phyloP scores from a whole-genome alignment of 2,888 invertebrate species.

The Tachina lurida region DNA sequence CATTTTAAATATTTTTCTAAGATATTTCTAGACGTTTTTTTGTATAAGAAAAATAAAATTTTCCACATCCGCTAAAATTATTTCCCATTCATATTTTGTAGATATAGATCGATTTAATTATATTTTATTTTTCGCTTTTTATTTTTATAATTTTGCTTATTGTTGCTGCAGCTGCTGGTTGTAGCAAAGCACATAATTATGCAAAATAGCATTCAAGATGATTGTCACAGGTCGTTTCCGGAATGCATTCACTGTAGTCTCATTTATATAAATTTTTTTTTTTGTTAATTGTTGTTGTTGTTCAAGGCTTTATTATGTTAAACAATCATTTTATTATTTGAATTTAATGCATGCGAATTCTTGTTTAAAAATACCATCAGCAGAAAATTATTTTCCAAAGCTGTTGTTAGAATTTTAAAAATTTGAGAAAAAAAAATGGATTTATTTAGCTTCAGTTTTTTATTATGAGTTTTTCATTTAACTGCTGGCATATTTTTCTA shows the following conservation, averaged over 20 bases:
- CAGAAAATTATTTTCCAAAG: background rate
- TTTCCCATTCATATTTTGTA: background rate
- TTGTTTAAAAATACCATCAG: background rate
- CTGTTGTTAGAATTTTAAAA: background rate
- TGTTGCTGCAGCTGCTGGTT: slow-evolving; percentile 4
- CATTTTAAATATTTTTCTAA: too few relatives aligned
- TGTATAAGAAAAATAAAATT: background rate
- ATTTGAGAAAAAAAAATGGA: background rate
- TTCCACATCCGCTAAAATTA: background rate
- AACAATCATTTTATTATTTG: background rate
- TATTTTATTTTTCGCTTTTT: background rate
- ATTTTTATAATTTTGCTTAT: slow-evolving; percentile 14
- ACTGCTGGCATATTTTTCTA: slow-evolving; percentile 2
- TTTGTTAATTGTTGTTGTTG: background rate
- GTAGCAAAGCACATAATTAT: slow-evolving; percentile 45
- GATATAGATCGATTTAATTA: slow-evolving; percentile 9
- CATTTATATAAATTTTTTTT: background rate
- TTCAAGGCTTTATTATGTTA: background rate
- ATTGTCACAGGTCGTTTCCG: slow-evolving; percentile 58
- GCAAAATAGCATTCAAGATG: slow-evolving; percentile 53
- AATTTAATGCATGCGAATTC: background rate
- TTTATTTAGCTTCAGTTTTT: too few relatives aligned
- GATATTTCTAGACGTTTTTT: too few relatives aligned
- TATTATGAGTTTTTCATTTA: too few relatives aligned
- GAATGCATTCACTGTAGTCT: background rate